Percentiles rank a stretch among this genome's conserved stretches.
Evolutionary conservation across 1,140 invertebrate species (phyloP).

Genomic region (Macrosteles quadrilineatus): DNA sequence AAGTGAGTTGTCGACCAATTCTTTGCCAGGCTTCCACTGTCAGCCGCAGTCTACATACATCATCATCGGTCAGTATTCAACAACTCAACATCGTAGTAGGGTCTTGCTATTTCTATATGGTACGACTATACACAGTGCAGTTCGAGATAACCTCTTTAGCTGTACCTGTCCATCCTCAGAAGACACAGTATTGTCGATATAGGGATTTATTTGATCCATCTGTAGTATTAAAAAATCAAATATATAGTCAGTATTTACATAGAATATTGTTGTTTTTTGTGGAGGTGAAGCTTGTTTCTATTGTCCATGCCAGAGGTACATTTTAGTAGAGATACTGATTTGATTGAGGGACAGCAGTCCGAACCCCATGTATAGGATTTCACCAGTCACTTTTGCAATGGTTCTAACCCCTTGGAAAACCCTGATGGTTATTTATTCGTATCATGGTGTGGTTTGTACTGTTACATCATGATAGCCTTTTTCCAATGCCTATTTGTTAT

Average conservation of each 20-base stretch:
- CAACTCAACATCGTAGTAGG: neutral
- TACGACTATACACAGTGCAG: neutral
- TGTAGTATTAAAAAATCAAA: neutral
- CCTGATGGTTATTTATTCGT: no score
- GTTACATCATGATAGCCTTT: no score
- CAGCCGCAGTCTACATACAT: conserved; percentile 3
- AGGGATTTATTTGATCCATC: neutral
- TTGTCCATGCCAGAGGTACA: no score
- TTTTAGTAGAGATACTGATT: no score
- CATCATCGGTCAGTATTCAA: neutral
- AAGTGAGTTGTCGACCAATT: neutral
- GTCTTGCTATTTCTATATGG: neutral
- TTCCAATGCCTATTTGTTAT: no score
- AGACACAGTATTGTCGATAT: neutral
- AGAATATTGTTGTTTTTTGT: no score
- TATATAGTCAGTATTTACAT: neutral
- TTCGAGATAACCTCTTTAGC: neutral
- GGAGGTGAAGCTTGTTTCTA: no score
- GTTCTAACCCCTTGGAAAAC: no score
- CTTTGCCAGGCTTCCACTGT: conserved; percentile 1
- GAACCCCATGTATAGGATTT: no score
- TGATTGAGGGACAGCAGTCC: no score
- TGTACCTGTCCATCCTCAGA: neutral
- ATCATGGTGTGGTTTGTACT: no score
- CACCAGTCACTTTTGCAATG: no score